Base-by-base conservation (phyloP, 2,113 vertebrate species). In the Crotalus tigris region DNA sequence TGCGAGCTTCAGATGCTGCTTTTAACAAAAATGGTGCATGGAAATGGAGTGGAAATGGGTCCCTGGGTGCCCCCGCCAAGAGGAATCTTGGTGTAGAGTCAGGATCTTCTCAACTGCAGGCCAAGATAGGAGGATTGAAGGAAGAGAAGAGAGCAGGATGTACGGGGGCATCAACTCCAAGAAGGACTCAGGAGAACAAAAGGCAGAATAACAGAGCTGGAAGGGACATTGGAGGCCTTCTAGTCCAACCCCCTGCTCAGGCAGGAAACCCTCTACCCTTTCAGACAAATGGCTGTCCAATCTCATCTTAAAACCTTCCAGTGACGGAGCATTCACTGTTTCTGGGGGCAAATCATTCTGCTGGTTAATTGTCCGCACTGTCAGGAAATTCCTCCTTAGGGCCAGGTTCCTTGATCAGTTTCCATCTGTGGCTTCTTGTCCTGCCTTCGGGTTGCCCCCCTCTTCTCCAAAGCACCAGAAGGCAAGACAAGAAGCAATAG, bases 301-400 rank as follows among this genome's bases (percentile, higher is more conserved):
- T 12, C 9, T 64, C 59, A 4, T 29, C 26, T 64, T 64, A 12
- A 64, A 64, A n/a, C 0, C 11, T 29, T 13, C 26, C 26, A 64
- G 1, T 64, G 26, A 5, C 29, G 11, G 61, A n/a, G 26, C 3
- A 13, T 0, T 0, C 1, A 13, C 0, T 13, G 29, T 26, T 13
- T 64, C 26, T n/a, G 61, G 4, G 29, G 61, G 26, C 3, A 29
- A 64, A 4, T 5, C 3, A 4, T 64, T 64, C 61, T 8, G 29
- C 3, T 64, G 61, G 29, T 64, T 29, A n/a, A n/a, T 29, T 64
- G 61, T n/a, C 3, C 11, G 4, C 9, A 29, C 26, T 13, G 61
- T n/a, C 61, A 13, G 26, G 26, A 64, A 64, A n/a, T 29, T 13
- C 29, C 61, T 13, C 61, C 58, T 64, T 0, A n/a, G 61, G 13